Evolutionary conservation across 2,888 invertebrate genomes (phyloP).

Genomic region (Ormia ochracea): DNA sequence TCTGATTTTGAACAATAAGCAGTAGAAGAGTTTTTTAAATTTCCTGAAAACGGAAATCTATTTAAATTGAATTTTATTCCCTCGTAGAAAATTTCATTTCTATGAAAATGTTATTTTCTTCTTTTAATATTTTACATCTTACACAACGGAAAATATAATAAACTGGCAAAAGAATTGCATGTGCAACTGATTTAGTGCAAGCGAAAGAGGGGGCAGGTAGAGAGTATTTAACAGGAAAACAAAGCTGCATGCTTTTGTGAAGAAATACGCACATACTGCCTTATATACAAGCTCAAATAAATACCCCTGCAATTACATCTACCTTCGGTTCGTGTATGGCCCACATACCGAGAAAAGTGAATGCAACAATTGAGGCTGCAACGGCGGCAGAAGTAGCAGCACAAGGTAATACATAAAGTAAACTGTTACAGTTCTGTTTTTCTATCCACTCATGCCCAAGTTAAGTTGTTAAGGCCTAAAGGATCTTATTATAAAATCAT

Average conservation of each 20-base stretch:
- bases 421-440: conserved; percentile 2
- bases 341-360: not conserved
- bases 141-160: conserved; percentile 25
- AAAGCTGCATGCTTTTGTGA: conserved; percentile 48
- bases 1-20: conserved; percentile 34
- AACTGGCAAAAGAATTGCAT: conserved; percentile 40
- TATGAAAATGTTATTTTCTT: conserved; percentile 18
- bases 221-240: conserved; percentile 41
- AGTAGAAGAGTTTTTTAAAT: conserved; percentile 68
- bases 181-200: conserved; percentile 37
- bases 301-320: not conserved
- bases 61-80: conserved; percentile 72
- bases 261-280: not conserved
- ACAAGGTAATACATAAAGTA: conserved; percentile 31
- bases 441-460: conserved; percentile 24
- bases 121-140: conserved; percentile 39
- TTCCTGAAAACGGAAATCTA: conserved; percentile 75
- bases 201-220: not conserved
- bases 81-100: conserved; percentile 27
- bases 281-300: not conserved
- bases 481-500: conserved; percentile 49
- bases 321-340: not conserved
- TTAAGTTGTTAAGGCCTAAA: conserved; percentile 54
- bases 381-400: conserved; percentile 2
- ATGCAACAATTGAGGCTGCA: conserved; percentile 57